Evolutionary conservation across 2,113 vertebrate genomes (phyloP), one percentile per base, ranked within the genome.

Genomic region (Rhabdornis inornatus): DNA sequence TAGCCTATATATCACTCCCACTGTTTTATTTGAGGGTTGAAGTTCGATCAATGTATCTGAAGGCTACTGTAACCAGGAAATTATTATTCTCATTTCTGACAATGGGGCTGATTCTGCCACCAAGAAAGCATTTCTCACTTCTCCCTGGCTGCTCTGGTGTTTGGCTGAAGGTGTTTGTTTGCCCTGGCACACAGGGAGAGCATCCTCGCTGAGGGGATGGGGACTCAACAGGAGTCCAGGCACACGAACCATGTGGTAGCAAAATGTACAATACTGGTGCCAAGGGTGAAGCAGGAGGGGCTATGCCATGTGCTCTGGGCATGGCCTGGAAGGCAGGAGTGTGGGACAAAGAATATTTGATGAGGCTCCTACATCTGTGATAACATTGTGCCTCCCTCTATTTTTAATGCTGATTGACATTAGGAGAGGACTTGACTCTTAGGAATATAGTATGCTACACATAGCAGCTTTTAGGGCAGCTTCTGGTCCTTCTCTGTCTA

Each of bases 11-110:
- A 91, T 84, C 71, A 85, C 59, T 93, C 63, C 20, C 30, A 15
- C 87, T 31, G 35, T 75, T 95, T 86, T 44, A 78, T 75, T 64
- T 70, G 74, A 19, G 33, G 15, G 9, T 30, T 94, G 75, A 93
- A 86, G 68, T 40, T 78, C 79, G 85, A 94, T 93, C 83, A 47
- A 65, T 19, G 28, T 92, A 71, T 88, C 87, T 84, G 57, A 82
- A 93, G 71, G 61, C 64, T 95, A 81, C 53, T 90, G 61, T 91
- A 92, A 93, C 42, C 28, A 91, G 86, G 55, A 87, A n/a, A 10
- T 68, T 1, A 53, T 74, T 40, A 57, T 94, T 88, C 70, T 88
- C 35, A 63, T 91, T 96, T 92, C 80, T 80, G 86, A 89, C 78
- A 91, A 57, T 47, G 40, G 25, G 40, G 27, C 45, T 15, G 22